Evolutionary conservation across 2,113 vertebrate species (phyloP).

Genomic region (Manacus vitellinus): DNA sequence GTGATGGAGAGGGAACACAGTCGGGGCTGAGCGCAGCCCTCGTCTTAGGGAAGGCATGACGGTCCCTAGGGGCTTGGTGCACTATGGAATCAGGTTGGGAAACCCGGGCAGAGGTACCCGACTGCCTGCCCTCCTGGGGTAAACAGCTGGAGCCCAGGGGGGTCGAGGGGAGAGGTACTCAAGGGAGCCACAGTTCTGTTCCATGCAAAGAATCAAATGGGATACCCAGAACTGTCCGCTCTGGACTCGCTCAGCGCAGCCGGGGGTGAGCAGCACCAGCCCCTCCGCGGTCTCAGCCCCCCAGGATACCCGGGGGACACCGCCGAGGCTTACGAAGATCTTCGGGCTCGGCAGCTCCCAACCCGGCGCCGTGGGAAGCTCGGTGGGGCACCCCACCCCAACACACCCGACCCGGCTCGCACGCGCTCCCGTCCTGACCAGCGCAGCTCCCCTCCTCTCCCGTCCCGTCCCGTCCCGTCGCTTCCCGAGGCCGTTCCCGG

Average conservation of each 20-base stretch:
- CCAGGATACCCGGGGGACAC: neutral
- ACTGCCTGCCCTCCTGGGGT: accelerated
- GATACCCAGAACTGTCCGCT: accelerated
- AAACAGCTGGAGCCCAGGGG: neutral
- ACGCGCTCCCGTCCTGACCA: too few relatives aligned
- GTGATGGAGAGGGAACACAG: neutral
- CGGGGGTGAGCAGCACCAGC: neutral
- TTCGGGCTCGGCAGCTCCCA: neutral
- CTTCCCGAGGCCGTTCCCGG: accelerated
- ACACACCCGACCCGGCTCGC: neutral
- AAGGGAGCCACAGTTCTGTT: neutral
- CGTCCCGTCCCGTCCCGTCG: neutral
- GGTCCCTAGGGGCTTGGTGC: accelerated
- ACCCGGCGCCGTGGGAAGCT: neutral
- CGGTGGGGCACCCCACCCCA: too few relatives aligned
- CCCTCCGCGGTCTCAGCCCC: neutral
- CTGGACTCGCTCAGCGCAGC: neutral
- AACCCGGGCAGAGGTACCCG: neutral
- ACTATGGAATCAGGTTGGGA: accelerated
- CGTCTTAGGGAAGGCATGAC: accelerated
- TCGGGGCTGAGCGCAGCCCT: neutral
- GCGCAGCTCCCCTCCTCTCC: too few relatives aligned
- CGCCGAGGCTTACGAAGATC: accelerated
- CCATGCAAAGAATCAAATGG: neutral
- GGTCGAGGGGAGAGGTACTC: accelerated